Evolutionary conservation across 2,797 vertebrate genomes (phyloP), one percentile per base, ranked within the genome.

Genomic region (Enteromius treurensis): DNA sequence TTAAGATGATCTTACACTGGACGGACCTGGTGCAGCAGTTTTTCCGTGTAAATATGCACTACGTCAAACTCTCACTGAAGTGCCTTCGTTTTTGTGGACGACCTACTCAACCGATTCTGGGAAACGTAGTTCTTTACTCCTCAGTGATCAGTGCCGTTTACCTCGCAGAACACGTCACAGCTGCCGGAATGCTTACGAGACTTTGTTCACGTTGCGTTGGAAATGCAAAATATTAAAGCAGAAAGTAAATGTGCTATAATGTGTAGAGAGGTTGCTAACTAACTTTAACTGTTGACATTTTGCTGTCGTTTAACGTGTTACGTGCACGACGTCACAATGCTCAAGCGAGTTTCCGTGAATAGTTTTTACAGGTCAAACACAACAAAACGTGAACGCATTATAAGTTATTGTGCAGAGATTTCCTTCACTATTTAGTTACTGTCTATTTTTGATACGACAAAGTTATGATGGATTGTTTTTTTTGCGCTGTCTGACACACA

Each of bases 121-220:
- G 90, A 90, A 90, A 90, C 86, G 86, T 89, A 86, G 83, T 84
- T 85, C 76, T 87, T 84, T 85, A 85, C 69, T 86, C 89, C 84
- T 89, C 82, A 68, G 75, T 29, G 79, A 40, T 89, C 82, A 71
- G 75, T 29, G 79, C 53, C 47, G 13, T 80, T 88, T 88, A 89
- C 88, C 88, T 89, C 85, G 49, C 81, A 82, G 74, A 82, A 78
- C 23, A 29, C n/a, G 34, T 80, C 68, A 67, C 70, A 26, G 62
- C 81, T 42, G 64, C 68, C 79, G 15, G 21, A 70, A 40, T n/a
- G 32, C 49, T 68, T 10, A 23, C 4, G 42, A 49, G 51, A 37
- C 32, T 53, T 7, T 6, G 9, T 29, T 71, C 15, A 34, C 1
- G 6, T 58, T 9, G 21, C 58, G 21, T 58, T 75, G 21, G 32